These are phyloP conservation scores for Limnodromus scolopaceus DNA, from an alignment of 2,797 vertebrate species.

Conservation along the genomic window DNA sequence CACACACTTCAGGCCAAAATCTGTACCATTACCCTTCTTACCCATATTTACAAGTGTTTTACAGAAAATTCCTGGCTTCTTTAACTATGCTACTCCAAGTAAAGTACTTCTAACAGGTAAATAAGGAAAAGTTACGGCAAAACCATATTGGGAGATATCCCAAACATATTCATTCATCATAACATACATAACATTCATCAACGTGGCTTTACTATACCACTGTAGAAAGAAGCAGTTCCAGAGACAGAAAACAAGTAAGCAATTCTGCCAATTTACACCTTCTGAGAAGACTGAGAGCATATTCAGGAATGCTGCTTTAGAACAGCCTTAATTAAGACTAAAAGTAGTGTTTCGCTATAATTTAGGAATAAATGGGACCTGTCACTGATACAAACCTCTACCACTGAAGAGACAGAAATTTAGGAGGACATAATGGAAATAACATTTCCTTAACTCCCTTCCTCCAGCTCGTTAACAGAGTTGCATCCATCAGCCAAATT, in stretches of 20 bases:
- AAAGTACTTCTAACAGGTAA: not conserved
- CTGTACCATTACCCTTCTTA: not conserved
- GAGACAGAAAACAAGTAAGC: not conserved
- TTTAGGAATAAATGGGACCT: not conserved
- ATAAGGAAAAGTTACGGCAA: not conserved
- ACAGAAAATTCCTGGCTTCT: not conserved
- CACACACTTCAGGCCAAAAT: not conserved
- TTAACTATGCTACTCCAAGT: not conserved
- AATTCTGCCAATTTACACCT: not conserved
- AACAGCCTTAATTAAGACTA: not conserved
- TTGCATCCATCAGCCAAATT: not conserved
- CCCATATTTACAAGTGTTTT: not conserved
- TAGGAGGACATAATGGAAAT: not conserved
- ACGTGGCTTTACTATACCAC: not conserved
- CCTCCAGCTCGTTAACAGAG: not conserved
- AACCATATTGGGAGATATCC: not conserved
- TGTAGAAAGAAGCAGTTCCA: fast-evolving
- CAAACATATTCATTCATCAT: not conserved
- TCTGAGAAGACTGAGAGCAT: not conserved
- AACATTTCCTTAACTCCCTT: not conserved
- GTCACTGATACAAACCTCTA: not conserved
- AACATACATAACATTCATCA: not conserved
- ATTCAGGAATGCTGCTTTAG: not conserved
- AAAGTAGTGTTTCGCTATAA: not conserved
- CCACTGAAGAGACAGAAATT: not conserved